Base-by-base conservation (phyloP, 2,113 vertebrate species). In the Larimichthys polyactis region DNA sequence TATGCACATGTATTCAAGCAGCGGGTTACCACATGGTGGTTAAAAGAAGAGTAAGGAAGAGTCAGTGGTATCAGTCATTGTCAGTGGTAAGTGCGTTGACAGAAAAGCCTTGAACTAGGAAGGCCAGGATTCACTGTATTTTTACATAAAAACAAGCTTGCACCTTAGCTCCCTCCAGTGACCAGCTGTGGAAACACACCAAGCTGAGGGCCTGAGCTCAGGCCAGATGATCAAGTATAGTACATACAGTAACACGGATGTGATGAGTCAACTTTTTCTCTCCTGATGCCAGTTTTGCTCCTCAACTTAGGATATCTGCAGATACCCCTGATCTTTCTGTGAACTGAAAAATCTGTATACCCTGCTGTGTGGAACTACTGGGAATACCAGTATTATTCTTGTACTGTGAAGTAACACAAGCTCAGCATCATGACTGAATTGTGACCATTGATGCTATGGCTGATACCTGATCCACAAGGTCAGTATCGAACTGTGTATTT, bases 121-220 rank as follows among this genome's bases (percentile, higher is more conserved):
- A 3, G 20, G 16, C 14, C 55, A 36, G 20, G 43, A 71, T 16
- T 63, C 12, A 59, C n/a, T 71, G 20, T 19, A 24, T 16, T 15
- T 46, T 22, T 32, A 32, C 29, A 52, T 49, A 48, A 46, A 70
- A 78, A 70, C 8, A 49, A 58, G 8, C 44, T 64, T 85, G 51
- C 44, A 29, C 71, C 88, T 76, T 52, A 69, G 52, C 84, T 73
- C 89, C 90, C 82, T 81, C 92, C n/a, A 78, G 82, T 93, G 92
- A 17, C 75, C 84, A 81, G 36, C 5, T 29, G 62, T 40, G 73
- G 71, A 81, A 90, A 55, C 27, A 67, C 68, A 82, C 11, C 55
- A 60, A 9, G 11, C 40, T 40, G 19, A 17, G 4, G 4, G n/a
- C 16, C 40, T n/a, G 32, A 46, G 29, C 32, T 20, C 16, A 40